Percentiles rank a stretch among this genome's conserved stretches.
Conservation (phyloP, 2,797 vertebrate genomes). For the Muscicapa striata region DNA sequence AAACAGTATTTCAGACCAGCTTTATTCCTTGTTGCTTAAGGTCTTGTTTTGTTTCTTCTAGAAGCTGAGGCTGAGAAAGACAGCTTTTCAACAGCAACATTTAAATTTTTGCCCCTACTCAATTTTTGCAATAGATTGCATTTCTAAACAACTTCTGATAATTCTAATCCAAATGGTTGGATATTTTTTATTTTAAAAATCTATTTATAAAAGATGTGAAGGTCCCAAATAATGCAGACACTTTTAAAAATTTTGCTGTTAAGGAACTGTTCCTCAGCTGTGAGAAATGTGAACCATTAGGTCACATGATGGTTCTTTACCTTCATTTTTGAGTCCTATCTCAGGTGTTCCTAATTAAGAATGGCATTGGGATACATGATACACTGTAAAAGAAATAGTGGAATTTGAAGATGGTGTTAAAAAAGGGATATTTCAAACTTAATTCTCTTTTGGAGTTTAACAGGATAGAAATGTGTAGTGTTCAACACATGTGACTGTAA, state of each 20-base stretch:
- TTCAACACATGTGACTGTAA: neutral
- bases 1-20: neutral
- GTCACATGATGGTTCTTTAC: neutral
- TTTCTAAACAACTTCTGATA: neutral
- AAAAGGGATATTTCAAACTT: neutral
- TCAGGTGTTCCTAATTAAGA: neutral
- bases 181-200: neutral
- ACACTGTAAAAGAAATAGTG: neutral
- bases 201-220: neutral
- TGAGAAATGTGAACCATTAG: neutral
- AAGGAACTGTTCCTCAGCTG: neutral
- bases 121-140: neutral
- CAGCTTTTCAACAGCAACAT: neutral
- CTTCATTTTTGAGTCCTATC: neutral
- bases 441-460: neutral
- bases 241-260: neutral
- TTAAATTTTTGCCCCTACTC: neutral
- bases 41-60: neutral
- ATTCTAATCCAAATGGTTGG: neutral
- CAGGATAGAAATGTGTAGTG: neutral
- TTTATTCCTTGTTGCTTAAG: neutral
- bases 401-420: neutral
- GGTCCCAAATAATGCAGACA: neutral
- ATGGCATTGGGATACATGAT: neutral
- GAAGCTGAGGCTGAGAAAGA: neutral